Percentiles rank a stretch among this genome's conserved stretches.
These are phyloP conservation scores for Laticauda colubrina DNA, from an alignment of 2,113 vertebrate genomes.

Conservation along the genomic window DNA sequence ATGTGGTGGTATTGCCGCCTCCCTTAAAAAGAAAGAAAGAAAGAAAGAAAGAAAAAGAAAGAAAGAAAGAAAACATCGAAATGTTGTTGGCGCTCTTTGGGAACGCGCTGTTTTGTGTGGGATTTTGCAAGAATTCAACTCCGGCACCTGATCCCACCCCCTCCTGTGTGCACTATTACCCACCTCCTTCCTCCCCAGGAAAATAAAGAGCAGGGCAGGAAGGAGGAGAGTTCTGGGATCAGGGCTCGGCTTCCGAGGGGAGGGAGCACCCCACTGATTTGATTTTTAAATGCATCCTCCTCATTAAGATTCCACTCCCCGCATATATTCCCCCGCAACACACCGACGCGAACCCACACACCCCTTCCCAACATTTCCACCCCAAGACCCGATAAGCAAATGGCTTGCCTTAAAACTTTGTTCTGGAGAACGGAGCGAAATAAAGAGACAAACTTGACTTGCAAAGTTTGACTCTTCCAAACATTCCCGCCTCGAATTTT, in stretches of 20 bases:
- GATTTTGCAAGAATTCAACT: background rate
- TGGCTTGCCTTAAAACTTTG: background rate
- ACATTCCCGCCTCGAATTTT: constrained; percentile 27
- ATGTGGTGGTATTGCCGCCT: background rate
- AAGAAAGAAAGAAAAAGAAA: background rate
- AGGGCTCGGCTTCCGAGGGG: background rate
- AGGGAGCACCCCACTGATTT: constrained; percentile 21
- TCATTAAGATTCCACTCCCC: constrained; percentile 31
- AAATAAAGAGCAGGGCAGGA: background rate
- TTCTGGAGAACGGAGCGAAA: constrained; percentile 9
- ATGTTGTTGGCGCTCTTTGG: background rate
- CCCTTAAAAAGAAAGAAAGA: background rate
- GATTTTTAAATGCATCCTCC: constrained; percentile 22
- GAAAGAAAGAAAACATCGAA: background rate
- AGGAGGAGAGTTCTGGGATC: background rate
- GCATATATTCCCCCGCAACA: background rate
- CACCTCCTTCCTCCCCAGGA: background rate
- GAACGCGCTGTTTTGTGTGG: background rate
- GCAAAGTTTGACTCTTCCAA: constrained; percentile 39
- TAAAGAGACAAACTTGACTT: constrained; percentile 27
- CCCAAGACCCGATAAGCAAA: background rate
- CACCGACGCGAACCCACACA: background rate
- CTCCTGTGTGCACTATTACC: constrained; percentile 14
- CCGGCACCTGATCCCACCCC: constrained; percentile 59
- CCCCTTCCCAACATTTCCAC: background rate